Evolutionary conservation across 2,113 vertebrate species (phyloP).

Genomic region (Rhinolophus sinicus): DNA sequence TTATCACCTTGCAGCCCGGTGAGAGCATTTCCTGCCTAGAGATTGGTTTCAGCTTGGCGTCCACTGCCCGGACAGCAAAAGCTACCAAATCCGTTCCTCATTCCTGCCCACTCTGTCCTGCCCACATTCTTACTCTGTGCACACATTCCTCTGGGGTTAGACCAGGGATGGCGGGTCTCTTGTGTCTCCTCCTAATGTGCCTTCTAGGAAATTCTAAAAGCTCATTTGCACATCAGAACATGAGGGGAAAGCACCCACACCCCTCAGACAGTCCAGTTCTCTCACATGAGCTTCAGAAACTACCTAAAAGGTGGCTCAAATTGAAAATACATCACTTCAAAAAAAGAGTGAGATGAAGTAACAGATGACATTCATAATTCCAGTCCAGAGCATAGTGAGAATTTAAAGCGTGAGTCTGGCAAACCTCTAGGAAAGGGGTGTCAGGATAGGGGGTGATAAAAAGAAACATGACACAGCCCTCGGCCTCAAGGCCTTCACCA

Average conservation of each 20-base stretch:
- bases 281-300: background rate
- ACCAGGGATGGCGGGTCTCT: background rate
- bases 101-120: background rate
- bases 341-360: background rate
- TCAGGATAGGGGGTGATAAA: accelerated
- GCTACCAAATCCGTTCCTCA: background rate
- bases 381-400: background rate
- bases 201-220: background rate
- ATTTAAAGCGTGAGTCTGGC: background rate
- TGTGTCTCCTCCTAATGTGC: background rate
- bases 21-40: background rate
- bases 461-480: background rate
- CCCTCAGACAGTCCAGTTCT: background rate
- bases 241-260: background rate
- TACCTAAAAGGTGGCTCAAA: background rate
- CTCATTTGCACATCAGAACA: background rate
- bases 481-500: background rate
- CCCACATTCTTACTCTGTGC: background rate
- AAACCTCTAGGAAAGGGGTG: background rate
- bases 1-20: background rate
- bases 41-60: background rate
- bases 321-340: background rate
- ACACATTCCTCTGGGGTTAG: background rate
- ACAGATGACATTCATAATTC: background rate
- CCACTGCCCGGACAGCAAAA: background rate